These are phyloP conservation scores for Leptodactylus fallax DNA, from an alignment of 2,797 vertebrate species.

Conservation along the genomic window DNA sequence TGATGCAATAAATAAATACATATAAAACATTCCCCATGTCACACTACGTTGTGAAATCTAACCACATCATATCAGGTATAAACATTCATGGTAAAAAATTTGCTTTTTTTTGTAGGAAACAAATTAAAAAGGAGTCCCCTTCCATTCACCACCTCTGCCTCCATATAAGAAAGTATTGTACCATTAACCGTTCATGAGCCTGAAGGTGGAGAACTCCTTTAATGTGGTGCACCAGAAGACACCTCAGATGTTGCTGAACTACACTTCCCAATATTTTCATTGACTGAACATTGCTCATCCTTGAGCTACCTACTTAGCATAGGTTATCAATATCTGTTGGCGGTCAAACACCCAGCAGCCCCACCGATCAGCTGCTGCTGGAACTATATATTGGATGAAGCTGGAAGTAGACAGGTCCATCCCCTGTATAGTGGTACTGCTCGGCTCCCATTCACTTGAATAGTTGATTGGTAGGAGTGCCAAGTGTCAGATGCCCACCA, in stretches of 20 bases:
- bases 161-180: neutral
- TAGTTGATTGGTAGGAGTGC: too few species aligned
- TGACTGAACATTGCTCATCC: neutral
- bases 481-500: too few species aligned
- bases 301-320: neutral
- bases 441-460: too few species aligned
- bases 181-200: neutral
- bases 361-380: too few species aligned
- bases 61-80: neutral
- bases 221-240: neutral
- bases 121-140: neutral
- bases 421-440: too few species aligned
- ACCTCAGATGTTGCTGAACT: neutral
- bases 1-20: slow-evolving; percentile 22
- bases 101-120: neutral
- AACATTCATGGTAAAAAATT: neutral
- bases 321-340: too few species aligned
- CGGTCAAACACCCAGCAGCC: too few species aligned
- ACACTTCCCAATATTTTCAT: neutral
- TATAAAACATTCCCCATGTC: neutral
- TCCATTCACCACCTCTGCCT: neutral
- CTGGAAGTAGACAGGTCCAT: too few species aligned
- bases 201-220: neutral
- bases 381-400: too few species aligned
- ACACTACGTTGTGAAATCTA: neutral